These are phyloP conservation scores for Philereme vetulata DNA, from an alignment of 2,888 invertebrate genomes.

Conservation along the genomic window DNA sequence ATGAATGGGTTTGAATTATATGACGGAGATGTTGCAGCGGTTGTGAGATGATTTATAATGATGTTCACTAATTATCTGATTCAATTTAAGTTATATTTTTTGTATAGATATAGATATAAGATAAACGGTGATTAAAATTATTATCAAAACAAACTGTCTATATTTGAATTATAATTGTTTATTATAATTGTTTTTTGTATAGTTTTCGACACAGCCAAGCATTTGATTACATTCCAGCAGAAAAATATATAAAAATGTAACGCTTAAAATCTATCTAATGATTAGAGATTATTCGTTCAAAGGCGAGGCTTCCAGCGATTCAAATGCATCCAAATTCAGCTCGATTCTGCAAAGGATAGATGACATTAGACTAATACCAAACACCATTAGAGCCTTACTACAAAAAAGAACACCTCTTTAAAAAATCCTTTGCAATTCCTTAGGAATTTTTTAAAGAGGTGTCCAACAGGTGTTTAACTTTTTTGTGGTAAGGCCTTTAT, in stretches of 20 bases:
- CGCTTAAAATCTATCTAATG: slow-evolving; percentile 27
- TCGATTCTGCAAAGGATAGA: slow-evolving; percentile 79
- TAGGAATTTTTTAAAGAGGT: too few species aligned
- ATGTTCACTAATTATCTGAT: slow-evolving; percentile 82
- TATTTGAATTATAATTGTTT: slow-evolving; percentile 1
- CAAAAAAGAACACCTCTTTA: too few species aligned
- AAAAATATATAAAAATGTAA: slow-evolving; percentile 34
- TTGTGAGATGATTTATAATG: slow-evolving; percentile 83
- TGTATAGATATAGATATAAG: slow-evolving; percentile 80
- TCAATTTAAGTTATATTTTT: slow-evolving; percentile 82
- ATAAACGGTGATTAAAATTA: slow-evolving; percentile 77
- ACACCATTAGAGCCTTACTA: too few species aligned
- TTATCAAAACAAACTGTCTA: slow-evolving; percentile 55
- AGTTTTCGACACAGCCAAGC: slow-evolving; percentile 59
- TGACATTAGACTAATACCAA: neutral
- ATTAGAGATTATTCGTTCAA: slow-evolving; percentile 75
- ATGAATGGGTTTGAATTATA: slow-evolving; percentile 71
- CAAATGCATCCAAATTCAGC: slow-evolving; percentile 82
- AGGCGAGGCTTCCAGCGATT: slow-evolving; percentile 86
- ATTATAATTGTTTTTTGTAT: slow-evolving; percentile 7
- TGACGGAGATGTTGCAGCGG: slow-evolving; percentile 78
- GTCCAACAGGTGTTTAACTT: too few species aligned
- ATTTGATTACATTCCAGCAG: slow-evolving; percentile 30
- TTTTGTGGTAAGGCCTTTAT: too few species aligned
- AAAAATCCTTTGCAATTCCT: too few species aligned